Conservation (phyloP, 2,888 invertebrate species). For the Lumbricus terrestris region DNA sequence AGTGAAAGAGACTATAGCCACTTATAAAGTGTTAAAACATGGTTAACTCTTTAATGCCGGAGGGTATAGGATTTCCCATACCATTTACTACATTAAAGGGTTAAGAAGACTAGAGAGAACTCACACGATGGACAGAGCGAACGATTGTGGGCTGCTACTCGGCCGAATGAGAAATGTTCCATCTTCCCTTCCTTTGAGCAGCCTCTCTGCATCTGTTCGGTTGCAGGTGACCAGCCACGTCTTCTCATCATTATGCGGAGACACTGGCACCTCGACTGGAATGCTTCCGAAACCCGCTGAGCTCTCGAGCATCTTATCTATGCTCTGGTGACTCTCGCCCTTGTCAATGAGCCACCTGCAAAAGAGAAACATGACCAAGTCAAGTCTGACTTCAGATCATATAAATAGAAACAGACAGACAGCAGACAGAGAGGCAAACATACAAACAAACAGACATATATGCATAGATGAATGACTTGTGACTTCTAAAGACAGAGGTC, state of each 20-base stretch:
- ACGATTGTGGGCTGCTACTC: constrained; percentile 68
- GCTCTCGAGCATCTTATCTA: constrained; percentile 45
- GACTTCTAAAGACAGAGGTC: neutral
- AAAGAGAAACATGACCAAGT: neutral
- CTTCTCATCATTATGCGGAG: constrained; percentile 65
- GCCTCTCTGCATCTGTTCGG: constrained; percentile 74
- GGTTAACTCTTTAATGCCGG: too few relatives aligned
- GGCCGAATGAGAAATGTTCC: constrained; percentile 90
- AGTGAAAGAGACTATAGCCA: too few relatives aligned
- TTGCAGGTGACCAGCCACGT: constrained; percentile 67
- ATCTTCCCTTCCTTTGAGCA: constrained; percentile 74
- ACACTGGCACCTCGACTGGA: constrained; percentile 57
- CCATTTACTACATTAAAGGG: too few relatives aligned
- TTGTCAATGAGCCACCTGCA: constrained; percentile 67
- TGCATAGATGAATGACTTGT: neutral
- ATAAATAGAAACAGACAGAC: neutral
- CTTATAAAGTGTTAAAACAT: neutral
- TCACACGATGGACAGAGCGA: constrained; percentile 82
- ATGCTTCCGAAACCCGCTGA: neutral
- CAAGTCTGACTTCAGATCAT: neutral
- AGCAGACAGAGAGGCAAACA: neutral
- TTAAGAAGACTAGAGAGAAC: constrained; percentile 43
- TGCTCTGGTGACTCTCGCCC: constrained; percentile 70
- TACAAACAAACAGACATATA: too few relatives aligned
- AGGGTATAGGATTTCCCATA: too few relatives aligned